Percentiles rank a stretch among this genome's conserved stretches.
phyloP scores from a whole-genome alignment of 2,888 invertebrate genomes.

The Pammene aurita region DNA sequence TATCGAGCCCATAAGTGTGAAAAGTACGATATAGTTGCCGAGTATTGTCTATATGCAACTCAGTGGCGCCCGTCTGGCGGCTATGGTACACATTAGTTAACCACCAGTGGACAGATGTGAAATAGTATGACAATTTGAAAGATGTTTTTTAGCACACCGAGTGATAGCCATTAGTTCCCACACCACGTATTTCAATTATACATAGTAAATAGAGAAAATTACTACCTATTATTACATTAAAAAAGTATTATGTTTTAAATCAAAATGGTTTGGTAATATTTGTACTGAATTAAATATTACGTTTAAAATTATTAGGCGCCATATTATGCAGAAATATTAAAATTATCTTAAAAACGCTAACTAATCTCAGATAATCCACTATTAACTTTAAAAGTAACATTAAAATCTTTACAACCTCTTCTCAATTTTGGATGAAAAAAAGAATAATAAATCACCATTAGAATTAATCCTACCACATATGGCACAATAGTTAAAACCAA shows the following conservation, averaged over 20 bases:
- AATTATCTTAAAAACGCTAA: constrained; percentile 42
- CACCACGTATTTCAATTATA: no score
- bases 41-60: no score
- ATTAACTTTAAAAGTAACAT: constrained; percentile 55
- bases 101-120: background rate
- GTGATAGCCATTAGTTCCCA: no score
- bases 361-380: constrained; percentile 51
- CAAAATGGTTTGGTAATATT: constrained; percentile 7
- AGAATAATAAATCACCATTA: constrained; percentile 89
- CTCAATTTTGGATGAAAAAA: constrained; percentile 86
- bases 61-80: no score
- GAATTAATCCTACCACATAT: constrained; percentile 86
- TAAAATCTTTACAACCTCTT: constrained; percentile 53
- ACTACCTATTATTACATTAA: background rate
- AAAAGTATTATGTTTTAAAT: background rate
- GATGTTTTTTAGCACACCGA: no score
- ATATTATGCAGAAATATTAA: constrained; percentile 2
- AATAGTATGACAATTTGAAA: background rate
- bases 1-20: no score
- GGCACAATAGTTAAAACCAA: constrained; percentile 85
- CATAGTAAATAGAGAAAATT: background rate
- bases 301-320: background rate
- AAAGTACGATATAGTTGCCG: no score
- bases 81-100: no score
- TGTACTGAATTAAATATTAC: constrained; percentile 11